These are phyloP conservation scores for Peromyscus maniculatus DNA, from an alignment of 2,113 vertebrate species.

Conservation along the genomic window DNA sequence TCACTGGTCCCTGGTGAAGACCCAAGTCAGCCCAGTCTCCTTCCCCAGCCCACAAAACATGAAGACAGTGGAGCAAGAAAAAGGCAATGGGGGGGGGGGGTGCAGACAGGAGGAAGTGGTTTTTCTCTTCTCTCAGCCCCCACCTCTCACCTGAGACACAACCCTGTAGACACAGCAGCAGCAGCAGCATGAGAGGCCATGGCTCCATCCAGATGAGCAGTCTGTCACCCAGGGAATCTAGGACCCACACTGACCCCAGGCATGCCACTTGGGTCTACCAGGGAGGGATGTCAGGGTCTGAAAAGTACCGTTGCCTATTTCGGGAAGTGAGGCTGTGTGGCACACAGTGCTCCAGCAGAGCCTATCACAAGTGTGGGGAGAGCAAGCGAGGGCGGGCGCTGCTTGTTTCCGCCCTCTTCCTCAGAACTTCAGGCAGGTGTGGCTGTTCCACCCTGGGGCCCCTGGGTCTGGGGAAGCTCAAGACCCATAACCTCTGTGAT, in stretches of 20 bases:
- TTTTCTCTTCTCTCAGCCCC: not conserved
- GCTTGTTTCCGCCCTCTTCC: slow-evolving; percentile 71
- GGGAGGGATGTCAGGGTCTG: slow-evolving; percentile 34
- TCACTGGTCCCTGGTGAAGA: not conserved
- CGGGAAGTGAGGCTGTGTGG: slow-evolving; percentile 73
- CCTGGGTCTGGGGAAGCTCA: not conserved
- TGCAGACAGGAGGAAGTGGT: not conserved
- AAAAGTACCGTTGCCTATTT: slow-evolving; percentile 70
- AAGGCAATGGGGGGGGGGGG: not conserved
- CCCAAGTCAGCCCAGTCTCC: not conserved
- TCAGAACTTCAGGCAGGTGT: slow-evolving; percentile 72
- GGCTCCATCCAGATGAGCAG: slow-evolving; percentile 50
- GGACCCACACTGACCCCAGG: not conserved
- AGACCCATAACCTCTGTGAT: not conserved
- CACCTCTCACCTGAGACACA: slow-evolving; percentile 74
- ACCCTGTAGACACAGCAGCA: slow-evolving; percentile 41
- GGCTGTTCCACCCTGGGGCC: slow-evolving; percentile 68
- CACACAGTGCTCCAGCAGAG: slow-evolving; percentile 49
- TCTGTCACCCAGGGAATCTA: not conserved
- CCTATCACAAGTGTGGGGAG: not conserved
- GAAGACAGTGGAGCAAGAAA: not conserved
- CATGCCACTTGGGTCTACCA: slow-evolving; percentile 40
- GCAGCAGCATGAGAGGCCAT: slow-evolving; percentile 42
- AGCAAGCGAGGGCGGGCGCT: not conserved
- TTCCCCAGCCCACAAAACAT: not conserved